Evolutionary conservation across 2,888 invertebrate species (phyloP).

Genomic region (Helicoverpa assulta): DNA sequence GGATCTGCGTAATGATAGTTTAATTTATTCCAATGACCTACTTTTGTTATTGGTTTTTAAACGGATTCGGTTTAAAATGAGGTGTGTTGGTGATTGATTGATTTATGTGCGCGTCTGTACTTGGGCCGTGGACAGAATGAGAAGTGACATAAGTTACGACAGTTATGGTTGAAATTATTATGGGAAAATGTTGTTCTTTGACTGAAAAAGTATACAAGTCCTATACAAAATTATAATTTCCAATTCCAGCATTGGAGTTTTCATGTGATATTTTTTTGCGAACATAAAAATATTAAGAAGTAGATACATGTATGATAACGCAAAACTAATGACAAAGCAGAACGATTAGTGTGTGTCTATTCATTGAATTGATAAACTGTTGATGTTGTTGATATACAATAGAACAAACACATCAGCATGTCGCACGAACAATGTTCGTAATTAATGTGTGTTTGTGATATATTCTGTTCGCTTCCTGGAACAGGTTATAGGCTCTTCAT

Average conservation of each 20-base stretch:
- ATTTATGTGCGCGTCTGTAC: background rate
- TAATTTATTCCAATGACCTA: conserved; percentile 53
- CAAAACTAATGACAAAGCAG: background rate
- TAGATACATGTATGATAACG: background rate
- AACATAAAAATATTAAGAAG: no score
- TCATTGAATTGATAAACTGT: conserved; percentile 2
- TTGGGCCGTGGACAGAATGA: background rate
- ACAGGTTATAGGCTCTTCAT: conserved; percentile 8
- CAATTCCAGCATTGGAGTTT: no score
- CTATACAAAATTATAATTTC: no score
- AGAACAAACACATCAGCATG: background rate
- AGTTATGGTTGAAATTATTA: background rate
- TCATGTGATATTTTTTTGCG: no score
- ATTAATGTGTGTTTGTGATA: conserved; percentile 19
- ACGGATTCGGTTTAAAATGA: conserved; percentile 39
- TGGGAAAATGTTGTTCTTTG: background rate
- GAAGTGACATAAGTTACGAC: background rate
- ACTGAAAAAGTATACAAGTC: no score
- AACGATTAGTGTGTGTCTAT: background rate
- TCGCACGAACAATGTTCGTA: background rate
- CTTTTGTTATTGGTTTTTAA: conserved; percentile 45
- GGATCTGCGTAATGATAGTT: conserved; percentile 50
- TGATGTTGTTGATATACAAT: background rate
- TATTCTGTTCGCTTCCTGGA: conserved; percentile 13
- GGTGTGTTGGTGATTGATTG: background rate